These are phyloP conservation scores for Autographa pulchrina DNA, from an alignment of 2,888 invertebrate genomes.

Conservation along the genomic window DNA sequence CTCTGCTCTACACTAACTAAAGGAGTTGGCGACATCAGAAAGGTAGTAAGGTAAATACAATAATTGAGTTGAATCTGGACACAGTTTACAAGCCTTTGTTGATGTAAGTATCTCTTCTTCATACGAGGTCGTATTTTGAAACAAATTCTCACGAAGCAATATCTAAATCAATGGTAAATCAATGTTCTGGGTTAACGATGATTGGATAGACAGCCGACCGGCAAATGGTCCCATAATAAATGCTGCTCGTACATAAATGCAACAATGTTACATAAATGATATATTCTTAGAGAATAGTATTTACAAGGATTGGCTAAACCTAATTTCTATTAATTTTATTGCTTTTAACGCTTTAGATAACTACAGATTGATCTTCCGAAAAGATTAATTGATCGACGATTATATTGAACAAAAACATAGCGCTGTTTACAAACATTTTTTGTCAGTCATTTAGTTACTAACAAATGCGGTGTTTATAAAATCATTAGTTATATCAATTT, in stretches of 20 bases:
- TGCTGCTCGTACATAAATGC: conserved; percentile 3
- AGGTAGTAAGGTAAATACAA: neutral
- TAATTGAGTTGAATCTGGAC: neutral
- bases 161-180: conserved; percentile 6
- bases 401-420: neutral
- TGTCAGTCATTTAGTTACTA: neutral
- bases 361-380: neutral
- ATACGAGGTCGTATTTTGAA: conserved; percentile 3
- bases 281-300: neutral
- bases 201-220: conserved; percentile 8
- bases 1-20: too few species aligned
- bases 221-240: conserved; percentile 21
- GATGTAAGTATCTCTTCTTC: neutral
- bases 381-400: neutral
- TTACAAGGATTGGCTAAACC: neutral
- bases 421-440: neutral
- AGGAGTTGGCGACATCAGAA: neutral
- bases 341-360: neutral
- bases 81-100: neutral
- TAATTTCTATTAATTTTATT: neutral
- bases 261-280: neutral
- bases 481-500: neutral
- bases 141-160: neutral
- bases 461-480: neutral
- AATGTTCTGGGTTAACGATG: conserved; percentile 11